Conservation (phyloP, 2,797 vertebrate species). For the Astyanax mexicanus region DNA sequence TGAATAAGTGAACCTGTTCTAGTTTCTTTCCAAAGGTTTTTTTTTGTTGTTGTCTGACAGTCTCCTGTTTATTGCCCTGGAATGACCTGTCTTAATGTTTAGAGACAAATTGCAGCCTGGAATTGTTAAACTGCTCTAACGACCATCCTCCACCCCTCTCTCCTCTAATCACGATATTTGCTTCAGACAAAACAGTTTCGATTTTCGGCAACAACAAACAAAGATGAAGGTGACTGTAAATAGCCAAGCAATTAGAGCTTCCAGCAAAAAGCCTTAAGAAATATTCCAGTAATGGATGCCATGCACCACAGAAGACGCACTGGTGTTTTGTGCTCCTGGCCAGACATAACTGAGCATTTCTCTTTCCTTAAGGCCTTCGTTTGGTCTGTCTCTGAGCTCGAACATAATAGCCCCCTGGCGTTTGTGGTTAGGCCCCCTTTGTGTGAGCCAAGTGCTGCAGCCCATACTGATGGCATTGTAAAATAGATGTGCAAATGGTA, state of each 20-base stretch:
- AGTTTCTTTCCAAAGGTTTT: background rate
- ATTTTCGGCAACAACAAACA: conserved; percentile 25
- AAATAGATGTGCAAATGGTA: conserved; percentile 78
- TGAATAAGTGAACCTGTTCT: conserved; percentile 1
- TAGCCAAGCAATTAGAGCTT: conserved; percentile 16
- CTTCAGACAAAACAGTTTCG: conserved; percentile 29
- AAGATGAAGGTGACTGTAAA: conserved; percentile 33
- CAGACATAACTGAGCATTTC: conserved; percentile 20
- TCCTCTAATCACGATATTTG: conserved; percentile 37
- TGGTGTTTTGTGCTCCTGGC: background rate
- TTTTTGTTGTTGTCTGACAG: background rate
- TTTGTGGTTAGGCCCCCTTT: conserved; percentile 35
- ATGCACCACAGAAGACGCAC: conserved; percentile 8
- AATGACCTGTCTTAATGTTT: background rate
- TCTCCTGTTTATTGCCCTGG: background rate
- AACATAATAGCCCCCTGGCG: conserved; percentile 45
- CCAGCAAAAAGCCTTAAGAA: conserved; percentile 21
- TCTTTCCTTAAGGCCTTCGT: conserved; percentile 23
- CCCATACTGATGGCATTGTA: conserved; percentile 69
- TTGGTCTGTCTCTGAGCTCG: conserved; percentile 33
- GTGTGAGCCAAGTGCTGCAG: conserved; percentile 45
- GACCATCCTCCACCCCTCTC: background rate
- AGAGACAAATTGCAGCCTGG: conserved; percentile 8
- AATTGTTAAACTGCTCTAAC: conserved; percentile 32
- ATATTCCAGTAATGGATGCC: conserved; percentile 22